phyloP scores from a whole-genome alignment of 2,888 invertebrate genomes.

The Steinernema scapterisci region DNA sequence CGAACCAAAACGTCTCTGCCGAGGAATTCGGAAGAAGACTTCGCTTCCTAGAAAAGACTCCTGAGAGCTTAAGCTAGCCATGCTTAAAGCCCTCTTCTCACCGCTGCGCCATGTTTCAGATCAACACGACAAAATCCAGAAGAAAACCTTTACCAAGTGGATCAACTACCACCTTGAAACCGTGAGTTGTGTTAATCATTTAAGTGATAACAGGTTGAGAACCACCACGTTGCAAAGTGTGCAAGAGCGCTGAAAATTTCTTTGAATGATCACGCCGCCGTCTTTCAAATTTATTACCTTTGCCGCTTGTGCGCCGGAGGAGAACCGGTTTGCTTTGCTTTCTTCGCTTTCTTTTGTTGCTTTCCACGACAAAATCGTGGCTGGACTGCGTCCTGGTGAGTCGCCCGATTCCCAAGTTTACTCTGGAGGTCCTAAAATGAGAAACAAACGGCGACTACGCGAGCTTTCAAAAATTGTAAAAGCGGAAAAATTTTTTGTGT shows the following conservation, averaged over 20 bases:
- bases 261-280: background rate
- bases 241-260: background rate
- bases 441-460: background rate
- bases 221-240: background rate
- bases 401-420: background rate
- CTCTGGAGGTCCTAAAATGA: background rate
- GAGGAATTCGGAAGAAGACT: background rate
- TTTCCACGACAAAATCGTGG: background rate
- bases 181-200: slow-evolving; percentile 40
- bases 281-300: slow-evolving; percentile 22
- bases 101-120: slow-evolving; percentile 58
- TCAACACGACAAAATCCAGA: slow-evolving; percentile 67
- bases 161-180: slow-evolving; percentile 66
- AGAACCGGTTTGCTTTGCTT: slow-evolving; percentile 24
- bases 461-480: background rate
- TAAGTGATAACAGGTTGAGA: background rate
- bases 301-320: background rate
- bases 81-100: slow-evolving; percentile 34
- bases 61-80: background rate
- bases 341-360: slow-evolving; percentile 16
- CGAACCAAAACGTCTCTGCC: background rate
- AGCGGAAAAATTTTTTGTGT: no score
- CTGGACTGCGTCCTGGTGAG: background rate
- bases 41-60: background rate
- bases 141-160: slow-evolving; percentile 67